These are phyloP conservation scores for Rhabdomys pumilio DNA, from an alignment of 2,797 vertebrate species.

Conservation along the genomic window DNA sequence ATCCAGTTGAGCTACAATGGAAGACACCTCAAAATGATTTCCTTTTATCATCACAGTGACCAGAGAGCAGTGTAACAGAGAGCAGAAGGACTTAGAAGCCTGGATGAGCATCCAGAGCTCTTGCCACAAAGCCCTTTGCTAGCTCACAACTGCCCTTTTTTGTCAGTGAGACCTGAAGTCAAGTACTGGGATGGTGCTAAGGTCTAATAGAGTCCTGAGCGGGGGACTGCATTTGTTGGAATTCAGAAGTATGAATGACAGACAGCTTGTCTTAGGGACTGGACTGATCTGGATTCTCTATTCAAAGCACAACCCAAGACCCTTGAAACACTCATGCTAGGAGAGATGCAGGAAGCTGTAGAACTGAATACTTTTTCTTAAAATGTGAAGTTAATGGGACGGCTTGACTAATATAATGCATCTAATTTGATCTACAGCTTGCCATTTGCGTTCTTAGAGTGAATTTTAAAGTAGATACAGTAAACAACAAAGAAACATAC, in stretches of 20 bases:
- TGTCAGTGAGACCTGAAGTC: constrained; percentile 14
- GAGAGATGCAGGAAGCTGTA: constrained; percentile 45
- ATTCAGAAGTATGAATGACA: constrained; percentile 19
- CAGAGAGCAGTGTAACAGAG: neutral
- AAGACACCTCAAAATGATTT: constrained; percentile 52
- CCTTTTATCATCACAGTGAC: constrained; percentile 15
- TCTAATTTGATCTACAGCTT: constrained; percentile 79
- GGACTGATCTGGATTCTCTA: constrained; percentile 53
- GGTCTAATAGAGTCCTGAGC: neutral
- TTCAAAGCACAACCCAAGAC: constrained; percentile 56
- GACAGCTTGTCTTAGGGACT: neutral
- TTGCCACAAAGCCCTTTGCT: neutral
- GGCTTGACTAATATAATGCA: constrained; percentile 67
- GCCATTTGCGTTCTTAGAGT: constrained; percentile 62
- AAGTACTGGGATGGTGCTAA: neutral
- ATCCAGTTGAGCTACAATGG: neutral
- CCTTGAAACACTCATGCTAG: constrained; percentile 41
- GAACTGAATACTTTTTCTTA: constrained; percentile 62
- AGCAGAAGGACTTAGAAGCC: neutral
- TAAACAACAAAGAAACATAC: constrained; percentile 74
- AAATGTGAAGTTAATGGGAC: constrained; percentile 75
- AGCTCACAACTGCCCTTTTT: neutral
- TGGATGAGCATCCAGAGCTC: neutral
- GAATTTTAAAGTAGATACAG: constrained; percentile 79
- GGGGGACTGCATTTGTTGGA: neutral